A percentile compares a stretch with the other conserved stretches of the same genome.
Conservation (phyloP, 2,888 invertebrate species). For the Steinernema carpocapsae region DNA sequence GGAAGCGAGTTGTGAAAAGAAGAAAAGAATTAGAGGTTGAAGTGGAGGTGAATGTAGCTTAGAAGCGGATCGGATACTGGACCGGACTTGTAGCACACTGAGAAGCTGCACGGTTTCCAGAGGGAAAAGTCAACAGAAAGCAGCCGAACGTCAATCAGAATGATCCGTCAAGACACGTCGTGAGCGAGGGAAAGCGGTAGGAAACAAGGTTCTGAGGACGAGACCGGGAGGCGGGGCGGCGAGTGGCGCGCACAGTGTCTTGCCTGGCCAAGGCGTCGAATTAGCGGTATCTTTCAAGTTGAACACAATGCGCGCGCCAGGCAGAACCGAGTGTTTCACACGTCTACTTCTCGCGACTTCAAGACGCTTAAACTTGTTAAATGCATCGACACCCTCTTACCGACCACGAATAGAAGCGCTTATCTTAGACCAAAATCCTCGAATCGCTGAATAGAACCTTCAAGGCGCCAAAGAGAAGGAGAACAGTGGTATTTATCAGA, state of each 20-base stretch:
- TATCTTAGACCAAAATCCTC: too few relatives aligned
- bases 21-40: neutral
- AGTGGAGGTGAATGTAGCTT: neutral
- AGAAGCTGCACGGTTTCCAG: constrained; percentile 1
- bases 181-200: constrained; percentile 11
- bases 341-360: too few relatives aligned
- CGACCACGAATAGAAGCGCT: too few relatives aligned
- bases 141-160: constrained; percentile 26
- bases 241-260: constrained; percentile 7
- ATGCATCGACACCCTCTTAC: too few relatives aligned
- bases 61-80: neutral
- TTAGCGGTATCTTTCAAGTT: constrained; percentile 24
- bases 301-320: neutral
- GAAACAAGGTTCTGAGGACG: constrained; percentile 13
- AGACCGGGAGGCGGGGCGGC: neutral
- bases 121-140: constrained; percentile 30
- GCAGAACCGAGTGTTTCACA: too few relatives aligned
- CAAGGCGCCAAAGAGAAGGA: too few relatives aligned
- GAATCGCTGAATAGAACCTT: too few relatives aligned
- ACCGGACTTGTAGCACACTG: neutral
- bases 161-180: constrained; percentile 24
- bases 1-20: neutral
- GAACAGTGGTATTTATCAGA: too few relatives aligned
- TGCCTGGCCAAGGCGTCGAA: neutral
- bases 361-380: too few relatives aligned